These are phyloP conservation scores for Gallirallus australis DNA, from an alignment of 2,797 vertebrate species.

Conservation along the genomic window DNA sequence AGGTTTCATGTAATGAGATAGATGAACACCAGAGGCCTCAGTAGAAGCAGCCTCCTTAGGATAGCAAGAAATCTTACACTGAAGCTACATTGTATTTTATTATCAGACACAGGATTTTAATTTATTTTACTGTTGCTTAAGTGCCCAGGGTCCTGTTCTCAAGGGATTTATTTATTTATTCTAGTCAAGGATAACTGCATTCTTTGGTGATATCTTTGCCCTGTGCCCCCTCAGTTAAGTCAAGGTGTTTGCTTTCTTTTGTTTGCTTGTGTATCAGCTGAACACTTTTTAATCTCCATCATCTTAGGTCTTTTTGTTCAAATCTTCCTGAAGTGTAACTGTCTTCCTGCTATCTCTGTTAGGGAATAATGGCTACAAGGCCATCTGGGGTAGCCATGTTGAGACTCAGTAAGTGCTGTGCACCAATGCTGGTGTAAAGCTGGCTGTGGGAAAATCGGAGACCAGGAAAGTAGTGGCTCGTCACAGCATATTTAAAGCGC, in stretches of 20 bases:
- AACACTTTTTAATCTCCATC: conserved; percentile 12
- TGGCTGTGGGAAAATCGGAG: background rate
- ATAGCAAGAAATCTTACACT: background rate
- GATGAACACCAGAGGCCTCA: background rate
- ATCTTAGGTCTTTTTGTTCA: background rate
- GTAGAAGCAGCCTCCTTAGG: background rate
- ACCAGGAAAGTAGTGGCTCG: background rate
- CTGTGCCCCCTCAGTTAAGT: conserved; percentile 11
- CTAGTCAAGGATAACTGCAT: conserved; percentile 47
- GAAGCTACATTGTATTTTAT: conserved; percentile 20
- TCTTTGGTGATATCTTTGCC: background rate
- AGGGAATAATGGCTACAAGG: background rate
- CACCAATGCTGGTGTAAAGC: accelerated
- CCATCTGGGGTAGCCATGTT: background rate
- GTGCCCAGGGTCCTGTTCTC: background rate
- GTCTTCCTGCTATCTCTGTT: background rate
- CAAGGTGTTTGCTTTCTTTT: conserved; percentile 34
- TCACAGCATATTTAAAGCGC: background rate
- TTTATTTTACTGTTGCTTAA: conserved; percentile 47
- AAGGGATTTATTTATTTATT: conserved; percentile 47
- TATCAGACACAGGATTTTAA: conserved; percentile 26
- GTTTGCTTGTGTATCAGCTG: background rate
- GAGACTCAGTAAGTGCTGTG: background rate
- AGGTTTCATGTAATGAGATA: conserved; percentile 21
- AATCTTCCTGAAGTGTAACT: background rate